These are phyloP conservation scores for Hippoglossus stenolepis DNA, from an alignment of 2,113 vertebrate genomes.

Conservation along the genomic window DNA sequence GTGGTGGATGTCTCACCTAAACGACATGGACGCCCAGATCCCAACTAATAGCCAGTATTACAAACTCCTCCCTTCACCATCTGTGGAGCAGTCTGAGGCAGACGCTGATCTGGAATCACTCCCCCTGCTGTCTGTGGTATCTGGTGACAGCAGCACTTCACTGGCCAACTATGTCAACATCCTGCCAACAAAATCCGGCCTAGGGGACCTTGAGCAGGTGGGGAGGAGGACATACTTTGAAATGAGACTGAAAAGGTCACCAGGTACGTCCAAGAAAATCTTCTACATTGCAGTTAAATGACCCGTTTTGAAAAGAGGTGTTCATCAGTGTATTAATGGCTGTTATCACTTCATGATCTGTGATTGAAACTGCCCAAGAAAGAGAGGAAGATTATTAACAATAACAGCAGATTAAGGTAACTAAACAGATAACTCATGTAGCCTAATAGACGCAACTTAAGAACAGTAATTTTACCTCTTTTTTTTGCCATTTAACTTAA, in stretches of 20 bases:
- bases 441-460: no score
- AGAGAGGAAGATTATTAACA: no score
- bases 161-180: conserved; percentile 77
- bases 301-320: not conserved
- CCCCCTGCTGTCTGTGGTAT: conserved; percentile 62
- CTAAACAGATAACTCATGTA: no score
- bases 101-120: conserved; percentile 77
- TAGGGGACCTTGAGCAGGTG: conserved; percentile 17
- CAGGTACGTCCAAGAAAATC: conserved; percentile 48
- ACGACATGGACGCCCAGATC: conserved; percentile 84
- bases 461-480: no score
- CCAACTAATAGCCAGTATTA: conserved; percentile 83
- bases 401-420: no score
- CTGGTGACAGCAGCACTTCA: conserved; percentile 77
- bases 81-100: conserved; percentile 82
- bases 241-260: conserved; percentile 70
- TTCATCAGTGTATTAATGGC: not conserved
- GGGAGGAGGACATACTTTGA: conserved; percentile 68
- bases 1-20: conserved; percentile 90
- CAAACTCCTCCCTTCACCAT: conserved; percentile 84
- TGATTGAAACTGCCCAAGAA: no score
- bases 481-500: no score
- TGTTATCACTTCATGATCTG: no score
- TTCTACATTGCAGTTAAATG: not conserved
- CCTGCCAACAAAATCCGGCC: conserved; percentile 57